A percentile compares a stretch with the other conserved stretches of the same genome.
Conservation (phyloP, 1,140 invertebrate genomes). For the Bilobella aurantiaca region DNA sequence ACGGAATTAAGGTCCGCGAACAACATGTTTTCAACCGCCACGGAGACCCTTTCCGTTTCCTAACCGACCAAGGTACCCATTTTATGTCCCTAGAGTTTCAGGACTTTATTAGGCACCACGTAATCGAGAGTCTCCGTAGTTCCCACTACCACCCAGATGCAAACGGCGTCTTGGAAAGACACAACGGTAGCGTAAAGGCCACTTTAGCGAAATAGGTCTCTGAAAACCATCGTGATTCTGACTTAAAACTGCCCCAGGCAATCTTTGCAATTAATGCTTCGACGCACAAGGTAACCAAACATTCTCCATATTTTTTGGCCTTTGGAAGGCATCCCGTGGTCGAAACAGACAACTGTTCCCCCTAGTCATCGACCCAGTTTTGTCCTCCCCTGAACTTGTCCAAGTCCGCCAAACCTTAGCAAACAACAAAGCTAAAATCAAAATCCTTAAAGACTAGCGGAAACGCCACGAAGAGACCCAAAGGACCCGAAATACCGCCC, state of each 20-base stretch:
- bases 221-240: constrained; percentile 13
- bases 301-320: constrained; percentile 5
- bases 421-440: too few relatives aligned
- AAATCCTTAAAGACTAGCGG: too few relatives aligned
- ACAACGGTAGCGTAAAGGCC: constrained; percentile 7
- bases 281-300: background rate
- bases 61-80: background rate
- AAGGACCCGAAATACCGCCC: too few relatives aligned
- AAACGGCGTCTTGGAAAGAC: constrained; percentile 7
- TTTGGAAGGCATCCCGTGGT: background rate
- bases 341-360: too few relatives aligned
- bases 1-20: background rate
- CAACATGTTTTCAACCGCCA: constrained; percentile 11
- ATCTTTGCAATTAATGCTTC: background rate
- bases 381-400: too few relatives aligned
- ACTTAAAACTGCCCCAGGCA: background rate
- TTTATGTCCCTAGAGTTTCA: background rate
- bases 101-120: background rate
- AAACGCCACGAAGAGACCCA: too few relatives aligned
- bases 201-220: background rate
- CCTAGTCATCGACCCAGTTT: too few relatives aligned
- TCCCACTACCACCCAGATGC: background rate
- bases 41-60: background rate
- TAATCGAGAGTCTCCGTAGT: background rate
- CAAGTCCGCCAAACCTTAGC: too few relatives aligned